Evolutionary conservation across 2,797 vertebrate genomes (phyloP), one percentile per base, ranked within the genome.

Genomic region (Anableps anableps): DNA sequence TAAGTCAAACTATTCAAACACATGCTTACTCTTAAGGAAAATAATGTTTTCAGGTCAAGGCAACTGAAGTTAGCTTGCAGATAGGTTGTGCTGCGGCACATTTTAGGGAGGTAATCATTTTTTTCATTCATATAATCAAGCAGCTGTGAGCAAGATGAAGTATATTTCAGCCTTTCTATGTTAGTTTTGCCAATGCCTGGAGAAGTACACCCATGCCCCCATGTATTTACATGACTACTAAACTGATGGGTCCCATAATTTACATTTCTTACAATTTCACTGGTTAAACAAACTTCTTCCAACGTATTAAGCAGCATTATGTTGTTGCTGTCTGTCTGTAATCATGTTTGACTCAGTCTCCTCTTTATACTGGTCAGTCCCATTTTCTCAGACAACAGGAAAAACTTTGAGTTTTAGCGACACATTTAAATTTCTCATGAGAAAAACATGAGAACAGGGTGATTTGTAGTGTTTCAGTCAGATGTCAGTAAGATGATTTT

Each of bases 401-500:
- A 53, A 47, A 68, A 50, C 31, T 38, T 34, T 16, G 14, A 41
- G 19, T 74, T 41, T 10, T 36, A 7, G 3, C 47, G 31, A 3
- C 26, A 36, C 29, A 29, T 21, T 23, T n/a, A 53, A 60, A 68
- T 31, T 11, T 36, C 17, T 81, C 0, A 48, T 26, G 36, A 77
- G 2, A 31, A 26, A 77, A 74, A 77, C n/a, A 47, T 55, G 34
- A 78, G 29, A 26, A 45, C 19, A 21, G 75, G 64, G 75, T 73
- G 66, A 60, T 82, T 80, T 50, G 21, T 41, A 84, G 80, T 43
- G 73, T 88, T 88, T 81, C 38, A 83, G 47, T 34, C 36, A 60
- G 50, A 86, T 23, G 76, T 51, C 29, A 75, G 83, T 85, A 80
- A 86, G 53, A 81, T 10, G 38, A 85, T 81, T 83, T 80, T 88